phyloP scores from a whole-genome alignment of 2,888 invertebrate genomes.

The Chrysotoxum bicinctum region DNA sequence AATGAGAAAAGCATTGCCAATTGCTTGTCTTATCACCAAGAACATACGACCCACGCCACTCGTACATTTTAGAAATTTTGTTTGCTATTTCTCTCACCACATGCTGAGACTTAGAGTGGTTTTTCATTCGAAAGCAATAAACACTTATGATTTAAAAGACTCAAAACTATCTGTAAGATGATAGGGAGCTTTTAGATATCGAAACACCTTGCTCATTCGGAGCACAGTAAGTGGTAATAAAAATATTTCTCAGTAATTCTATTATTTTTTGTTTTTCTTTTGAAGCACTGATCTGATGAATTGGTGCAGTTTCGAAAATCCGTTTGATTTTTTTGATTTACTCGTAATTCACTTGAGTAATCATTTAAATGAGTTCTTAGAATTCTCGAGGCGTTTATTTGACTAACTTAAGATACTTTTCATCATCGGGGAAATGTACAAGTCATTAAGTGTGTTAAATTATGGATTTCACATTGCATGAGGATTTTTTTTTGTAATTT shows the following conservation, averaged over 20 bases:
- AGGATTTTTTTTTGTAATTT: background rate
- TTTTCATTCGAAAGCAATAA: slow-evolving; percentile 40
- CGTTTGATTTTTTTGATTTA: background rate
- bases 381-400: background rate
- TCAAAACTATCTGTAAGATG: background rate
- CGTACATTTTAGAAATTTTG: background rate
- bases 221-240: background rate
- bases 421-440: background rate
- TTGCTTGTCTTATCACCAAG: background rate
- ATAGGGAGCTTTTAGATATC: background rate
- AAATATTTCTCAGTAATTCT: background rate
- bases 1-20: background rate
- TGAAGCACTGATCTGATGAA: background rate
- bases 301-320: background rate
- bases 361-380: background rate
- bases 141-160: slow-evolving; percentile 45
- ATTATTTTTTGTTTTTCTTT: background rate
- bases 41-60: background rate
- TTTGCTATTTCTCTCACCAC: slow-evolving; percentile 13
- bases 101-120: slow-evolving; percentile 2
- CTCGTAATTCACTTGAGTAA: background rate
- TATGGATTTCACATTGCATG: background rate
- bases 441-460: background rate
- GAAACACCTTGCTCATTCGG: background rate
- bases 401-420: background rate